A percentile compares a stretch with the other conserved stretches of the same genome.
These are phyloP conservation scores for Shinisaurus crocodilurus DNA, from an alignment of 2,113 vertebrate genomes.

Conservation along the genomic window DNA sequence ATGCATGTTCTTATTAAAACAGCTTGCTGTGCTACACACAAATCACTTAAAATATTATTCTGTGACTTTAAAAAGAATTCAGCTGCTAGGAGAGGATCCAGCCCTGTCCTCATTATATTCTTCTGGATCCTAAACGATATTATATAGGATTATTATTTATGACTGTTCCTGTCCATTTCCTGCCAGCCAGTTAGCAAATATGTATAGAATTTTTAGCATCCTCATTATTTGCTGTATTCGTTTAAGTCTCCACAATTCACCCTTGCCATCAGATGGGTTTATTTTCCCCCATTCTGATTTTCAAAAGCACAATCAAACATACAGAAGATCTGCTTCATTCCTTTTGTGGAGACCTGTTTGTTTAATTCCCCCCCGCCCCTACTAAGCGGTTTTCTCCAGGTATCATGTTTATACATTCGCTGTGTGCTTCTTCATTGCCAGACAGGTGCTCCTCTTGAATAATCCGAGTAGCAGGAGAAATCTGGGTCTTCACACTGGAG, in stretches of 20 bases:
- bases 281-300: background rate
- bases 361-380: background rate
- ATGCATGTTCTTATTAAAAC: too few relatives aligned
- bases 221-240: background rate
- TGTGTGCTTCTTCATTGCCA: background rate
- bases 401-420: constrained; percentile 10
- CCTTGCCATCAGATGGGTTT: background rate
- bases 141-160: constrained; percentile 30
- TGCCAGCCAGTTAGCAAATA: background rate
- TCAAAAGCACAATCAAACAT: background rate
- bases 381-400: background rate
- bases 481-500: background rate
- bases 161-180: constrained; percentile 10
- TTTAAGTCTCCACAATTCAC: background rate
- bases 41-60: constrained; percentile 6
- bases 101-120: background rate
- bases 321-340: background rate
- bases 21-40: background rate
- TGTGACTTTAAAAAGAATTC: background rate
- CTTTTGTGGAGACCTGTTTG: background rate
- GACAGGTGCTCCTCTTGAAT: background rate
- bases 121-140: background rate
- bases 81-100: background rate
- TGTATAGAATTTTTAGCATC: background rate
- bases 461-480: background rate